Conservation (phyloP, 2,888 invertebrate genomes). For the Cheilosia variabilis region DNA sequence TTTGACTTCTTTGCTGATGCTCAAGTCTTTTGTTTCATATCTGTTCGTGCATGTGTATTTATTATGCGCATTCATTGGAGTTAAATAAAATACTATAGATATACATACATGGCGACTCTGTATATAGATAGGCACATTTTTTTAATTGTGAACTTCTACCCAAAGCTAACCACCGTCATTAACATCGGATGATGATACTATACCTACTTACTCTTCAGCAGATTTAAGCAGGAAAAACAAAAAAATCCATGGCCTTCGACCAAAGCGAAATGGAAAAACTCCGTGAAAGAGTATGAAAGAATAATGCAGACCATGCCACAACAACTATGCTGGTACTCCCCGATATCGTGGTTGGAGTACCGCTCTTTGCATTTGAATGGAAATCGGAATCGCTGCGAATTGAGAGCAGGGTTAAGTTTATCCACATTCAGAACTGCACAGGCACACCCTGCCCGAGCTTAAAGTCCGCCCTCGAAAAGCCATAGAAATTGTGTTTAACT, state of each 20-base stretch:
- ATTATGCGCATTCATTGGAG: constrained; percentile 66
- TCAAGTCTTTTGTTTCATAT: constrained; percentile 28
- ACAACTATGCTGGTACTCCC: constrained; percentile 18
- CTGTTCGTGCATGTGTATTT: constrained; percentile 20
- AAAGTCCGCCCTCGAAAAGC: constrained; percentile 3
- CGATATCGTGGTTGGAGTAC: constrained; percentile 37
- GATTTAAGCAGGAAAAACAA: neutral
- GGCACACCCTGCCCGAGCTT: neutral
- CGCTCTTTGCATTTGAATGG: constrained; percentile 68
- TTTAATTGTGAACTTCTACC: constrained; percentile 44
- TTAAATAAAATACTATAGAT: constrained; percentile 30
- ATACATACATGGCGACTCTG: neutral
- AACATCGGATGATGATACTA: constrained; percentile 1
- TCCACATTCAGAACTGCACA: constrained; percentile 37
- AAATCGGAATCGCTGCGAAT: constrained; percentile 70
- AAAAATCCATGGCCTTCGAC: constrained; percentile 61
- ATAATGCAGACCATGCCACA: constrained; percentile 31
- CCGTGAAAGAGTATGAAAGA: constrained; percentile 50
- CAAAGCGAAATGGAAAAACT: constrained; percentile 55
- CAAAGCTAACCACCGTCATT: constrained; percentile 15
- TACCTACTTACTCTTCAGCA: constrained; percentile 23
- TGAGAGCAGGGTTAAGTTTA: constrained; percentile 73
- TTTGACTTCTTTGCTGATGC: constrained; percentile 7
- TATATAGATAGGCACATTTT: constrained; percentile 41
- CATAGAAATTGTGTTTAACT: constrained; percentile 61